These are phyloP conservation scores for Drosophila biarmipes DNA, from an alignment of 1,140 invertebrate species.

Conservation along the genomic window DNA sequence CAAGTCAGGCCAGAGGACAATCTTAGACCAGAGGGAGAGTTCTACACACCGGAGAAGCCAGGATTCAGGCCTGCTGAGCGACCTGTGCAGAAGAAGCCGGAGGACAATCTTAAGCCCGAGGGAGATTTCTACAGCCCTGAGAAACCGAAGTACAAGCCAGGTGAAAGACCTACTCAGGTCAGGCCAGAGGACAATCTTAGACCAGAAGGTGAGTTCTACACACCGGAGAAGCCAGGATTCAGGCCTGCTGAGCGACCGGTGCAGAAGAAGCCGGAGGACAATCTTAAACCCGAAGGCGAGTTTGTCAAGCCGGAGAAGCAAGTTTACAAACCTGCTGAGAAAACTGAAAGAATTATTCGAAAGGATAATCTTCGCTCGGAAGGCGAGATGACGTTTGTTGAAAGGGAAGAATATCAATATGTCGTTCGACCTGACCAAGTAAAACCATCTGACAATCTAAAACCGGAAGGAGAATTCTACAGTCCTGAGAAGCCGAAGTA, in stretches of 20 bases:
- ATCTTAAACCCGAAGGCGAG: not conserved
- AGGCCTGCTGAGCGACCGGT: not conserved
- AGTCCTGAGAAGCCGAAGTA: not conserved
- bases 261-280: not conserved
- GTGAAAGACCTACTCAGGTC: no score
- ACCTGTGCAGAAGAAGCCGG: not conserved
- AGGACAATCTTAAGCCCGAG: not conserved
- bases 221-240: not conserved
- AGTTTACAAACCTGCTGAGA: not conserved
- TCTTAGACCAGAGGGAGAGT: no score
- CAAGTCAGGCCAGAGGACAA: no score
- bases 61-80: not conserved
- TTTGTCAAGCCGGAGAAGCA: not conserved
- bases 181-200: no score
- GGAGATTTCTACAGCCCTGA: not conserved
- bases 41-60: not conserved
- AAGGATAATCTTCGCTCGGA: slow-evolving; percentile 2
- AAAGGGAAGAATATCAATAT: slow-evolving; percentile 7
- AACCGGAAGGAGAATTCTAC: slow-evolving; percentile 5
- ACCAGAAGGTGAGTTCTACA: no score
- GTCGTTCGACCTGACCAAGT: not conserved
- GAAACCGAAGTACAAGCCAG: not conserved
- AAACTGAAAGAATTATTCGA: slow-evolving; percentile 1
- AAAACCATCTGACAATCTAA: slow-evolving; percentile 85
- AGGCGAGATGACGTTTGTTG: slow-evolving; percentile 1